phyloP scores from a whole-genome alignment of 1,140 invertebrate species.

The Hermetia illucens region DNA sequence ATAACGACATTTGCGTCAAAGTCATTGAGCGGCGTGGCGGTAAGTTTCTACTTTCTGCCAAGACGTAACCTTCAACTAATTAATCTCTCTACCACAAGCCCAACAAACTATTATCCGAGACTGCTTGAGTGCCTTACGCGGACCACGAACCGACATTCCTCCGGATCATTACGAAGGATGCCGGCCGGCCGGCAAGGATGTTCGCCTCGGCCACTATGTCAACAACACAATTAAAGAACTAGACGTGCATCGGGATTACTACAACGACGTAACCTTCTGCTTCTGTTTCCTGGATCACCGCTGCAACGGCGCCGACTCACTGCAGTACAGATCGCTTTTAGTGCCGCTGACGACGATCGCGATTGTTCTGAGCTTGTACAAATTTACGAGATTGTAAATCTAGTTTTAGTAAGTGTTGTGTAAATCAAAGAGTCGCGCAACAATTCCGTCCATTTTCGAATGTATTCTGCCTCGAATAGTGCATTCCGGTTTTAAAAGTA shows the following conservation, averaged over 20 bases:
- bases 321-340: too few species aligned
- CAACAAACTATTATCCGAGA: conserved; percentile 68
- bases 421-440: too few species aligned
- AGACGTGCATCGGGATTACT: conserved; percentile 72
- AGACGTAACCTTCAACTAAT: conserved; percentile 4
- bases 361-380: too few species aligned
- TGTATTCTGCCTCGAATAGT: too few species aligned
- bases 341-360: too few species aligned
- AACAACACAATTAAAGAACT: conserved; percentile 76
- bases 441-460: too few species aligned
- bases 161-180: conserved; percentile 86
- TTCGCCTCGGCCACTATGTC: conserved; percentile 70
- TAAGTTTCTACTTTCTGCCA: conserved; percentile 25
- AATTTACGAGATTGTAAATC: too few species aligned
- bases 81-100: conserved; percentile 40
- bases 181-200: conserved; percentile 60
- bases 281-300: conserved; percentile 84
- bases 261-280: conserved; percentile 72
- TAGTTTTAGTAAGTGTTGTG: too few species aligned
- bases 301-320: conserved; percentile 47
- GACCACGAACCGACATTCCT: conserved; percentile 72
- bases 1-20: conserved; percentile 82
- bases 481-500: too few species aligned
- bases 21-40: conserved; percentile 76
- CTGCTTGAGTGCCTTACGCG: conserved; percentile 66